Percentiles rank a stretch among this genome's conserved stretches.
Evolutionary conservation across 2,888 invertebrate genomes (phyloP).

Genomic region (Ellobium chinense): DNA sequence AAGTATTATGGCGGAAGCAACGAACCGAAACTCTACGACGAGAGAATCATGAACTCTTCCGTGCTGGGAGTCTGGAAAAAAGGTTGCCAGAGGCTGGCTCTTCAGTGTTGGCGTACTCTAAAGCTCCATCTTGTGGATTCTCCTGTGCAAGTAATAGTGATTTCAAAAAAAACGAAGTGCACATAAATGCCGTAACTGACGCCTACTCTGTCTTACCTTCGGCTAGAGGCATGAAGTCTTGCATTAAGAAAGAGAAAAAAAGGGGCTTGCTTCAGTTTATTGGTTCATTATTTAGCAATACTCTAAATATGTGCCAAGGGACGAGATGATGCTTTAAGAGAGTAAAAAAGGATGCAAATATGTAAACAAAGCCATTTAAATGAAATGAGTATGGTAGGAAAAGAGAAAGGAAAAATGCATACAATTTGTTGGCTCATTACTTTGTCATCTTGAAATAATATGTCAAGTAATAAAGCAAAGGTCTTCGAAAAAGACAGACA

Average conservation of each 20-base stretch:
- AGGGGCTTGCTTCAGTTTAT: not conserved
- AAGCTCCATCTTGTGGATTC: too few species aligned
- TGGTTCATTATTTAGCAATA: slow-evolving; percentile 19
- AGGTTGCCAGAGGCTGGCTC: not conserved
- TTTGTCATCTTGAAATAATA: not conserved
- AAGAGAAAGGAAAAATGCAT: not conserved
- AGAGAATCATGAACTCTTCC: slow-evolving; percentile 7
- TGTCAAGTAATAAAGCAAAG: too few species aligned
- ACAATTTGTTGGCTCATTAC: slow-evolving; percentile 31
- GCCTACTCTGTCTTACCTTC: too few species aligned
- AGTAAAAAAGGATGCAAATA: slow-evolving; percentile 3
- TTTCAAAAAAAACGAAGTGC: too few species aligned
- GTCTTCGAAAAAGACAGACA: too few species aligned
- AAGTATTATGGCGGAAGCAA: not conserved
- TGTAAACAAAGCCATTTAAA: slow-evolving; percentile 1
- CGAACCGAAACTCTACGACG: slow-evolving; percentile 8
- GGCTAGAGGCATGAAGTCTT: too few species aligned
- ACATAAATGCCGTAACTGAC: too few species aligned
- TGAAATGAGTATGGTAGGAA: not conserved
- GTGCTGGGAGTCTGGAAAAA: not conserved
- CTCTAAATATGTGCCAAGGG: not conserved
- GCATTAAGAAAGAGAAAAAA: not conserved
- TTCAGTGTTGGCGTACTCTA: not conserved
- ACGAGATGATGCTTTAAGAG: not conserved
- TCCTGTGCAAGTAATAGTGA: too few species aligned